Evolutionary conservation across 2,113 vertebrate genomes (phyloP).

Genomic region (Monarcha castaneiventris): DNA sequence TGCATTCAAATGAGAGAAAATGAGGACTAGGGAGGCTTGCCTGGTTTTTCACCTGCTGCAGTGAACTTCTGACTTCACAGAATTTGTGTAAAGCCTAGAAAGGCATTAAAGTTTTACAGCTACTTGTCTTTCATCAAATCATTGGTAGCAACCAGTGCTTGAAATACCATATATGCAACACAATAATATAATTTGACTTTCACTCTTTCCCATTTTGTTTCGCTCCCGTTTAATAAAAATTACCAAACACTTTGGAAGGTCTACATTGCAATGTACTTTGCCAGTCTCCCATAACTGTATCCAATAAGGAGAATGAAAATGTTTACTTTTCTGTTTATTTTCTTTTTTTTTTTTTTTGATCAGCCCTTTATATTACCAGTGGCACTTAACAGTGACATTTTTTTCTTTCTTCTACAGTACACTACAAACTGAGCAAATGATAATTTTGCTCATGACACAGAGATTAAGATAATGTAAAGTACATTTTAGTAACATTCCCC

Average conservation of each 20-base stretch:
- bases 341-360: background rate
- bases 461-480: background rate
- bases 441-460: background rate
- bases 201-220: background rate
- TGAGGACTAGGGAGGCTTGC: background rate
- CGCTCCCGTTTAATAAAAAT: background rate
- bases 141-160: slow-evolving; percentile 23
- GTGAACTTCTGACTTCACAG: slow-evolving; percentile 54
- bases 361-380: background rate
- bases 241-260: background rate
- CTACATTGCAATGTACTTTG: background rate
- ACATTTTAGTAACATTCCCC: background rate
- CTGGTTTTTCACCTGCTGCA: slow-evolving; percentile 58
- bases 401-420: background rate
- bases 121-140: slow-evolving; percentile 20
- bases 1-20: slow-evolving; percentile 47
- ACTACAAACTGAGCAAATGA: background rate
- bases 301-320: background rate
- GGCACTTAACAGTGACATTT: background rate
- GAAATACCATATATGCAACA: slow-evolving; percentile 12
- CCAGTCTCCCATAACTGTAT: background rate
- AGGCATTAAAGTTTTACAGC: slow-evolving; percentile 43
- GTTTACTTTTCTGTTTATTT: background rate
- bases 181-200: slow-evolving; percentile 45
- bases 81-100: slow-evolving; percentile 18